A percentile compares a stretch with the other conserved stretches of the same genome.
Conservation (phyloP, 2,113 vertebrate genomes). For the Psammodynastes pulverulentus region DNA sequence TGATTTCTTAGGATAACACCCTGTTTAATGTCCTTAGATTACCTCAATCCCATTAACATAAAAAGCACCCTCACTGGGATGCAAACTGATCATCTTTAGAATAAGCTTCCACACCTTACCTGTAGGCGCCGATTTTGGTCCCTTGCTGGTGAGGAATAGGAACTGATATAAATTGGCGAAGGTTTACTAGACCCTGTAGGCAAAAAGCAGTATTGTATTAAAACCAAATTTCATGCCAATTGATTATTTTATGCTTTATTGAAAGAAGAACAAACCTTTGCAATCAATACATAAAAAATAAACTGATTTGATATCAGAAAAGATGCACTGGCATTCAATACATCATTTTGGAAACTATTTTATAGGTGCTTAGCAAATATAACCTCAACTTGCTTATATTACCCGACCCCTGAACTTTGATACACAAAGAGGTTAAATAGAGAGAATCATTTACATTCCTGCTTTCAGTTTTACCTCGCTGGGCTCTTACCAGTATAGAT, state of each 20-base stretch:
- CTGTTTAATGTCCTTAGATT: neutral
- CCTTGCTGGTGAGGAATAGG: conserved; percentile 91
- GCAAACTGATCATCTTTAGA: conserved; percentile 21
- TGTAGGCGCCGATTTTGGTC: conserved; percentile 89
- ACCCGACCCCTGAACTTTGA: neutral
- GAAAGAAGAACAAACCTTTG: neutral
- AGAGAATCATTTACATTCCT: neutral
- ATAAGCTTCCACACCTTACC: conserved; percentile 70
- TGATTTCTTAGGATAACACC: neutral
- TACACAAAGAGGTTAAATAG: neutral
- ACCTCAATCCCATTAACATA: neutral
- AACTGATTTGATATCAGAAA: neutral
- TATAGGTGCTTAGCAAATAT: conserved; percentile 9
- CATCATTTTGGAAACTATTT: neutral
- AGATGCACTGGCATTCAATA: neutral
- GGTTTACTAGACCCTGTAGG: conserved; percentile 89
- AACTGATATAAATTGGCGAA: conserved; percentile 94
- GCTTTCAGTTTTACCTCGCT: neutral
- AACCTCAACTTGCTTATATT: neutral
- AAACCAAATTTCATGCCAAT: conserved; percentile 19
- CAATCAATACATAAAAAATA: conserved; percentile 4
- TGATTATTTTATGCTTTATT: neutral
- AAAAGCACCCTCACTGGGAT: neutral
- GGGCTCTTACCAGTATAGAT: conserved; percentile 84
- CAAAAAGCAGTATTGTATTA: conserved; percentile 57